Percentiles rank a stretch among this genome's conserved stretches.
These are phyloP conservation scores for Cheilosia grossa DNA, from an alignment of 2,888 invertebrate species.

Conservation along the genomic window DNA sequence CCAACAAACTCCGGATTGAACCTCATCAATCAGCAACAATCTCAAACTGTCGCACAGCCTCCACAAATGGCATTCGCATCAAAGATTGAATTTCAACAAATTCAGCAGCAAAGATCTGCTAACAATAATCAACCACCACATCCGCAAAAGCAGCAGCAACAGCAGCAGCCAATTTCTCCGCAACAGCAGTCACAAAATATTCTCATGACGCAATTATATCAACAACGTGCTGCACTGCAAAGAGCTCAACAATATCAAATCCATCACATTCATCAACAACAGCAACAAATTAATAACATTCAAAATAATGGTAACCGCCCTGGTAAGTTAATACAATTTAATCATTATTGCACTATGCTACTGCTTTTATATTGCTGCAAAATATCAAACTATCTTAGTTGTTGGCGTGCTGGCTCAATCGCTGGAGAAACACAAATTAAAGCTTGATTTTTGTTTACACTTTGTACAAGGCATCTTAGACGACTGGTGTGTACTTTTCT, in stretches of 20 bases:
- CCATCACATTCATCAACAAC: conserved; percentile 77
- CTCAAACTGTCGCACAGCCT: conserved; percentile 71
- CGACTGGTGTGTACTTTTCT: too few relatives aligned
- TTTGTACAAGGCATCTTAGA: too few relatives aligned
- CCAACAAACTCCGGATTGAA: conserved; percentile 36
- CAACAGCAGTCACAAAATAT: conserved; percentile 78
- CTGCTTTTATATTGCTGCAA: too few relatives aligned
- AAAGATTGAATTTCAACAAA: conserved; percentile 80
- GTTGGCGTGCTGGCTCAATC: too few relatives aligned
- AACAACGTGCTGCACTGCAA: conserved; percentile 76
- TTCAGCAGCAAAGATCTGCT: conserved; percentile 77
- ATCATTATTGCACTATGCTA: too few relatives aligned
- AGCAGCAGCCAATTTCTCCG: conserved; percentile 64
- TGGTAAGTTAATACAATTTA: conserved; percentile 50
- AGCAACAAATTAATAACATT: conserved; percentile 72
- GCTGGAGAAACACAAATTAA: too few relatives aligned
- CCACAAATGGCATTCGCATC: conserved; percentile 77
- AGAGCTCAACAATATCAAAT: conserved; percentile 80
- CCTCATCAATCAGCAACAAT: conserved; percentile 63
- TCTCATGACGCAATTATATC: conserved; percentile 78
- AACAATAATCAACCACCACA: conserved; percentile 70
- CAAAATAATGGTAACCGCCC: conserved; percentile 55
- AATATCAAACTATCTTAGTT: too few relatives aligned
- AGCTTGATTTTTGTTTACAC: too few relatives aligned
- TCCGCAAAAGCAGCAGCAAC: conserved; percentile 75